phyloP scores from a whole-genome alignment of 1,140 invertebrate species.

The Drosophila littoralis region DNA sequence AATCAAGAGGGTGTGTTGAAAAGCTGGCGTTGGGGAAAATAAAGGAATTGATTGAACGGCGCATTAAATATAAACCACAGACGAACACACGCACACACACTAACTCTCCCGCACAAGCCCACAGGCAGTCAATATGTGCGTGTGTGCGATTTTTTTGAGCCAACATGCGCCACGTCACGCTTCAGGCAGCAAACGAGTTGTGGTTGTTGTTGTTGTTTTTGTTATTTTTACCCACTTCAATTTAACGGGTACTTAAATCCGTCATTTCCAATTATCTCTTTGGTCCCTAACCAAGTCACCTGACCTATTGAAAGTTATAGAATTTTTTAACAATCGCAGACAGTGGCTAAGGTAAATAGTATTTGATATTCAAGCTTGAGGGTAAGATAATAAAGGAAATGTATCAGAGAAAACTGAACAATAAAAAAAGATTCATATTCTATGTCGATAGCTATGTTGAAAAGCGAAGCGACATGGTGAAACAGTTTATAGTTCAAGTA shows the following conservation, averaged over 20 bases:
- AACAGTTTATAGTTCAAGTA: no score
- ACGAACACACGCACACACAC: conserved; percentile 19
- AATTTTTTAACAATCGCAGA: not conserved
- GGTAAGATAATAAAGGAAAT: no score
- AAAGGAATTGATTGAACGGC: conserved; percentile 72
- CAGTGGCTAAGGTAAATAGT: not conserved
- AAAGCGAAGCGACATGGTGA: no score
- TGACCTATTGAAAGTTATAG: not conserved
- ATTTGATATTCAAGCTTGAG: not conserved
- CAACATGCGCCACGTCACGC: conserved; percentile 20
- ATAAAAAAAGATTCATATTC: no score
- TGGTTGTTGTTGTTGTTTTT: conserved; percentile 7
- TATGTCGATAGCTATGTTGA: no score
- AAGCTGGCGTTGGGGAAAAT: not conserved
- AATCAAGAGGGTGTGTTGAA: conserved; percentile 16
- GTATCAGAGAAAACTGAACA: no score
- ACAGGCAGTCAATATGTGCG: conserved; percentile 7
- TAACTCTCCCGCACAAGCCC: not conserved
- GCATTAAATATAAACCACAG: conserved; percentile 73
- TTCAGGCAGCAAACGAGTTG: conserved; percentile 10
- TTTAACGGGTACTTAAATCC: conserved; percentile 70
- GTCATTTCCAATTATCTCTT: conserved; percentile 52
- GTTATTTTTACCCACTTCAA: conserved; percentile 41
- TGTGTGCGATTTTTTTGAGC: conserved; percentile 8
- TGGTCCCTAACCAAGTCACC: not conserved